Conservation (phyloP, 2,113 vertebrate species). For the Muntiacus muntjak region DNA sequence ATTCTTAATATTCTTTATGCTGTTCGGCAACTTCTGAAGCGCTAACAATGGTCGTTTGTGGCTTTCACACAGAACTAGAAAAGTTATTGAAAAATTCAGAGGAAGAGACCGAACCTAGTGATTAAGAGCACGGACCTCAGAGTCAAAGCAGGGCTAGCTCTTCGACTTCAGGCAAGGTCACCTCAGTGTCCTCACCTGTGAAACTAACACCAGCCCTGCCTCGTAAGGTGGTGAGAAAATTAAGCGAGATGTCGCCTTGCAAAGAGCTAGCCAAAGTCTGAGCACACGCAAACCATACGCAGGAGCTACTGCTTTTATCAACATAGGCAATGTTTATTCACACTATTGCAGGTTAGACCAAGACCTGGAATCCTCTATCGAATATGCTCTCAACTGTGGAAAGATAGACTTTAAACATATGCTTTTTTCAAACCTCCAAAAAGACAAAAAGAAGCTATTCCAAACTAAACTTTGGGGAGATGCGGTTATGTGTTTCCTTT, state of each 20-base stretch:
- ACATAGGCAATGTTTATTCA: not conserved
- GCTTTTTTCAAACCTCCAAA: not conserved
- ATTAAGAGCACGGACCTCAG: not conserved
- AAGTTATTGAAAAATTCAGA: not conserved
- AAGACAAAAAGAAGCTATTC: not conserved
- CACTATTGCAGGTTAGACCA: not conserved
- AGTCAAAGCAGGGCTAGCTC: not conserved
- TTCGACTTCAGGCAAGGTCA: not conserved
- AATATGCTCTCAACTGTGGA: not conserved
- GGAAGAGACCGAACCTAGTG: not conserved
- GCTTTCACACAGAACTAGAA: not conserved
- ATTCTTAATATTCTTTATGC: not conserved
- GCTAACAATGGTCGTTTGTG: not conserved
- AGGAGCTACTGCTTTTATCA: not conserved
- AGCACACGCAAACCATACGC: fast-evolving
- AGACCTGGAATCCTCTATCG: not conserved
- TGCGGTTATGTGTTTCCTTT: not conserved
- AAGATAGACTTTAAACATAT: fast-evolving
- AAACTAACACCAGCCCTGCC: not conserved
- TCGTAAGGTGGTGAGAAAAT: not conserved
- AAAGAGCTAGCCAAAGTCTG: too few species aligned
- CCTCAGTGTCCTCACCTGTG: not conserved
- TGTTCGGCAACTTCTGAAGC: not conserved
- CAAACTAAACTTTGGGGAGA: not conserved
- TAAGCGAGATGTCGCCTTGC: fast-evolving